phyloP scores from a whole-genome alignment of 1,140 invertebrate genomes.

The Caenorhabditis tropicalis region DNA sequence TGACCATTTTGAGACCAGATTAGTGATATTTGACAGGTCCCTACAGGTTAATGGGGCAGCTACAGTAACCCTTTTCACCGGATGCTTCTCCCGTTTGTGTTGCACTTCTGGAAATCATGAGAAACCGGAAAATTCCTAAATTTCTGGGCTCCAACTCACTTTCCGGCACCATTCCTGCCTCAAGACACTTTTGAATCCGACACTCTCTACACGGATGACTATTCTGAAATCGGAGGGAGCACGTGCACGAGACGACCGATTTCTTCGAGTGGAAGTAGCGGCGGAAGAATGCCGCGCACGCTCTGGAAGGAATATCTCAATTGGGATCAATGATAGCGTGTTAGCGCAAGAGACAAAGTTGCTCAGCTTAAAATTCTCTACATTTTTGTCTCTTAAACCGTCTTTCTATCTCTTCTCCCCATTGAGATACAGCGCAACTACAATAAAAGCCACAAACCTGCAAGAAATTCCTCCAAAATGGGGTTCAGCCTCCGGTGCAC shows the following conservation, averaged over 20 bases:
- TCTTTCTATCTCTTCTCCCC: too few relatives aligned
- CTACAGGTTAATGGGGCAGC: background rate
- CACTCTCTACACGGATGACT: conserved; percentile 19
- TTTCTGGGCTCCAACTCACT: too few relatives aligned
- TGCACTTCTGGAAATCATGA: conserved; percentile 16
- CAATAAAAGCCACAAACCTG: background rate
- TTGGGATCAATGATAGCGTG: too few relatives aligned
- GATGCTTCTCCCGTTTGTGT: background rate
- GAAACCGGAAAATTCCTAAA: too few relatives aligned
- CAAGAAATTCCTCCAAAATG: background rate
- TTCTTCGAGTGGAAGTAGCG: conserved; percentile 3
- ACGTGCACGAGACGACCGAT: background rate
- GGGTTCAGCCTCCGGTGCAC: background rate
- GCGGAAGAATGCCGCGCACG: conserved; percentile 2
- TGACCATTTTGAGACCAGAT: background rate
- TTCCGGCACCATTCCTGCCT: background rate
- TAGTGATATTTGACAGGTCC: background rate
- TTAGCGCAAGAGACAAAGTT: too few relatives aligned
- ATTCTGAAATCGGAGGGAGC: background rate
- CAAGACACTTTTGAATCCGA: background rate
- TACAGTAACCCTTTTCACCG: background rate
- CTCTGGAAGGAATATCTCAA: background rate
- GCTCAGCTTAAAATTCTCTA: background rate
- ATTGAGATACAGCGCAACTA: too few relatives aligned
- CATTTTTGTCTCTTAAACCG: too few relatives aligned